Conservation (phyloP, 2,797 vertebrate species). For the Neostethus bicornis region DNA sequence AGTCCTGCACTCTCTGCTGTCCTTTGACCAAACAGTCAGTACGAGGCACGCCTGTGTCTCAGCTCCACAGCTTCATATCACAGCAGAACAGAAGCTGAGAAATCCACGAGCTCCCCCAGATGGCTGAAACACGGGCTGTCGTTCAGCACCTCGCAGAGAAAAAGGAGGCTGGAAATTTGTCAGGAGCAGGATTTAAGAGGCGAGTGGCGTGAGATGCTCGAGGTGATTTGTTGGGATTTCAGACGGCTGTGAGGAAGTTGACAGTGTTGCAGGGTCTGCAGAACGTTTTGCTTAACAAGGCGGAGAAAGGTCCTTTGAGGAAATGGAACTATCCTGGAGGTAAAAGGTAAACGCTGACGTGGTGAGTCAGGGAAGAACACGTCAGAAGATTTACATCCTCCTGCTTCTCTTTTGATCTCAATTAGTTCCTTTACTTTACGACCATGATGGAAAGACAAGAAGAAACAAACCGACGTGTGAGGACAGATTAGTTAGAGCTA, state of each 20-base stretch:
- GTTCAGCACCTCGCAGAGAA: conserved; percentile 39
- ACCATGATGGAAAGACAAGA: neutral
- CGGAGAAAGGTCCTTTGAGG: conserved; percentile 43
- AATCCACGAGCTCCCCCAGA: conserved; percentile 75
- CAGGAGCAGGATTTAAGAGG: conserved; percentile 61
- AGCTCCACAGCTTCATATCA: conserved; percentile 29
- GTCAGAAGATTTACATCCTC: conserved; percentile 34
- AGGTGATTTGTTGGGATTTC: conserved; percentile 67
- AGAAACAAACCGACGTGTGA: neutral
- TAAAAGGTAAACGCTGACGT: conserved; percentile 65
- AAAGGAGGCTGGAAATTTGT: conserved; percentile 55
- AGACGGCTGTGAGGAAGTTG: conserved; percentile 62
- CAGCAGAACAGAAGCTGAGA: conserved; percentile 23
- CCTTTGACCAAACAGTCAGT: conserved; percentile 62
- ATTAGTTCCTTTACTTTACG: conserved; percentile 8
- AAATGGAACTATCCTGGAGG: conserved; percentile 50
- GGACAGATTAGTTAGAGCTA: conserved; percentile 23
- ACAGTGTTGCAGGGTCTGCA: conserved; percentile 71
- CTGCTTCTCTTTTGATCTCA: conserved; percentile 37
- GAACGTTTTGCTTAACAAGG: conserved; percentile 68
- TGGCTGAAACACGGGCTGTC: conserved; percentile 34
- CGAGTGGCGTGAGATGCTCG: conserved; percentile 65
- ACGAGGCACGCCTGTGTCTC: conserved; percentile 32
- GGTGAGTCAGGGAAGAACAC: conserved; percentile 34
- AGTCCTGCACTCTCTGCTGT: no score